phyloP scores from a whole-genome alignment of 2,797 vertebrate genomes.

The Pangasius mekongensis region DNA sequence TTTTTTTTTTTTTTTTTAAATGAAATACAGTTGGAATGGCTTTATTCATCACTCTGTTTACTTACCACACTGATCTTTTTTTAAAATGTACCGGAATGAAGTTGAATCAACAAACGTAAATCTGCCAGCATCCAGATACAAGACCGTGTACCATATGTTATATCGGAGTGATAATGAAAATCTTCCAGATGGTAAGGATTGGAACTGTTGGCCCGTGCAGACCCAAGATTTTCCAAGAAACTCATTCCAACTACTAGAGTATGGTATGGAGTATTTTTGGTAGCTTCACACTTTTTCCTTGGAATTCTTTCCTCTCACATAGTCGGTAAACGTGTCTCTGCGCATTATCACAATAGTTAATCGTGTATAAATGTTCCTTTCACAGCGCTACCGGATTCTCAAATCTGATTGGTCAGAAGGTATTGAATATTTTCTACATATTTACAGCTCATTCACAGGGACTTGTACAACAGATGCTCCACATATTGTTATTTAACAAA shows the following conservation, averaged over 20 bases:
- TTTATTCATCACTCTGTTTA: neutral
- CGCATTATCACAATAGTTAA: neutral
- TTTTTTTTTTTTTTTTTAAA: neutral
- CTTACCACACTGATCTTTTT: conserved; percentile 9
- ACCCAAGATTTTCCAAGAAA: neutral
- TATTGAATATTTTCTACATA: neutral
- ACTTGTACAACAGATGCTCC: neutral
- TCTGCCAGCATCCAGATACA: neutral
- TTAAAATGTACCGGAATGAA: conserved; percentile 12
- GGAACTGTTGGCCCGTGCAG: neutral
- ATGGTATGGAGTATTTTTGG: neutral
- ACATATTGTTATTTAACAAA: neutral
- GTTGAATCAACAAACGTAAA: conserved; percentile 11
- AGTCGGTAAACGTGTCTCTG: neutral
- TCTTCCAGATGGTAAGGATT: conserved; percentile 21
- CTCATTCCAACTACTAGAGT: neutral
- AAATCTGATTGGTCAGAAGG: neutral
- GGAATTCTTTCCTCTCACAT: neutral
- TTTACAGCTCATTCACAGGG: neutral
- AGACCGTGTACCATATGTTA: conserved; percentile 21
- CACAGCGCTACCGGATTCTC: neutral
- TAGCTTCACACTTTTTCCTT: neutral
- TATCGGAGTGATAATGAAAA: neutral
- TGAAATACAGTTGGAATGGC: conserved; percentile 14
- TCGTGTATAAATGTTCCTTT: neutral